Evolutionary conservation across 1,140 invertebrate species (phyloP).

Genomic region (Choristoneura fumiferana): DNA sequence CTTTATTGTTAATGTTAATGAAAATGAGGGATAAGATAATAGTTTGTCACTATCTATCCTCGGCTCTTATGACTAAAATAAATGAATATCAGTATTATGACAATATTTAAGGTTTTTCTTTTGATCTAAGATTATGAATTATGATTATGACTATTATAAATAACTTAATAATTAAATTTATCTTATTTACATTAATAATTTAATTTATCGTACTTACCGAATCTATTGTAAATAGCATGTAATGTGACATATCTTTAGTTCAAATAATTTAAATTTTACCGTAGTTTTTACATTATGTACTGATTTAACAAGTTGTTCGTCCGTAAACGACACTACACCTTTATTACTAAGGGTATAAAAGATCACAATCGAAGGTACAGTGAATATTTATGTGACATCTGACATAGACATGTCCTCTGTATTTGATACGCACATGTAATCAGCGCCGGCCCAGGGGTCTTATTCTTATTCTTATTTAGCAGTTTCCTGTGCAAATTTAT

Average conservation of each 20-base stretch:
- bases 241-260: conserved; percentile 56
- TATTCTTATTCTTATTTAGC: too few relatives aligned
- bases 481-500: too few relatives aligned
- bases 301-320: too few relatives aligned
- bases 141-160: conserved; percentile 24
- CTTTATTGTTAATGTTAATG: not conserved
- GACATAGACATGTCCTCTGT: too few relatives aligned
- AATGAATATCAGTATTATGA: conserved; percentile 46
- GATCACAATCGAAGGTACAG: too few relatives aligned
- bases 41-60: not conserved
- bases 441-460: too few relatives aligned
- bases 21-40: too few relatives aligned
- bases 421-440: too few relatives aligned
- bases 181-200: conserved; percentile 30
- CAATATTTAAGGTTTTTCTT: conserved; percentile 48
- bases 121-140: conserved; percentile 22
- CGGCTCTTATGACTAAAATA: conserved; percentile 43
- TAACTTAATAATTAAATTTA: conserved; percentile 37
- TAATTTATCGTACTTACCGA: conserved; percentile 15
- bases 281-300: too few relatives aligned
- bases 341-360: too few relatives aligned
- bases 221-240: conserved; percentile 48
- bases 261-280: conserved; percentile 21
- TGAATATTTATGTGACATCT: too few relatives aligned
- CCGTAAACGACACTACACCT: too few relatives aligned